These are phyloP conservation scores for Perca flavescens DNA, from an alignment of 2,113 vertebrate species.

Conservation along the genomic window DNA sequence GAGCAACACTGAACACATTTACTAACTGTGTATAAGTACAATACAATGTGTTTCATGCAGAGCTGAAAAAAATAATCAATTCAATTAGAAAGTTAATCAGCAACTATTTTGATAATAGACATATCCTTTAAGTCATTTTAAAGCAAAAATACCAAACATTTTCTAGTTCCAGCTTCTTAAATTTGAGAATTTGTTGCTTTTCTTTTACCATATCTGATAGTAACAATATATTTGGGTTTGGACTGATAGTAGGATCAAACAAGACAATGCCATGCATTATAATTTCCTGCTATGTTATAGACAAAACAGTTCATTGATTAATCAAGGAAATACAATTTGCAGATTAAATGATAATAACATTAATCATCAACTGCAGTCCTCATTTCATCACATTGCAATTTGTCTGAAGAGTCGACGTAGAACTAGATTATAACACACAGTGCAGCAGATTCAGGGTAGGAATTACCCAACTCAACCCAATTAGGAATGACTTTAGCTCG, in stretches of 20 bases:
- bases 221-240: neutral
- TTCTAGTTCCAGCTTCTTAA: neutral
- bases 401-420: neutral
- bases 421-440: conserved; percentile 3
- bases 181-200: neutral
- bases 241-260: neutral
- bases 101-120: neutral
- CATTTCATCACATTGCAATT: neutral
- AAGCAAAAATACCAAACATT: neutral
- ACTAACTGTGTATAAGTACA: neutral
- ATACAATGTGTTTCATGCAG: neutral
- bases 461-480: conserved; percentile 55
- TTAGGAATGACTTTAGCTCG: conserved; percentile 65
- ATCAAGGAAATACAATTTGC: neutral
- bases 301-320: neutral
- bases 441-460: conserved; percentile 14
- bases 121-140: no score
- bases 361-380: neutral
- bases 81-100: neutral
- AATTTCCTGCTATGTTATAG: neutral
- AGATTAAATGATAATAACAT: neutral
- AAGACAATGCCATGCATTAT: neutral
- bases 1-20: conserved; percentile 10
- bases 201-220: neutral
- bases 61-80: neutral